Base-by-base conservation (phyloP, 2,113 vertebrate species). In the Agelaius tricolor region DNA sequence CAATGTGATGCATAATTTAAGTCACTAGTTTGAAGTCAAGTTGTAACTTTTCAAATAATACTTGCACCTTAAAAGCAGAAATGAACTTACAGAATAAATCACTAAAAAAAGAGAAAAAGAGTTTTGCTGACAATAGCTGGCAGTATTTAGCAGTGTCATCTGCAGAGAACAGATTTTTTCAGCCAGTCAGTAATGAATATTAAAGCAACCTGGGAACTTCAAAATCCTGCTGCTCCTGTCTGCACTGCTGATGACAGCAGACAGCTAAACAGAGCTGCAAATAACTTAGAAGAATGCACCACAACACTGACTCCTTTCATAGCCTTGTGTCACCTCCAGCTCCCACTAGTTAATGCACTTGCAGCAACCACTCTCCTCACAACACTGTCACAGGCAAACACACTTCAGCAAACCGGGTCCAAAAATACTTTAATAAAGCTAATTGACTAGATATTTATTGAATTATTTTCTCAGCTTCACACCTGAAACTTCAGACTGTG, bases 281-380 rank as follows among this genome's bases (percentile, higher is more conserved):
- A 67, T 81, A 87, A 72, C 80, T 93, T 6, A 63, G 57, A 83
- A 68, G 67, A 39, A 86, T 0, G 0, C 28, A 72, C 31, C 0
- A 0, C 93, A 92, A 88, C 83, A 68, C 73, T 94, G 93, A 65
- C 81, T 97, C 91, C 84, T 91, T 94, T 93, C 96, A 94, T 16
- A 87, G 91, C 57, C 44, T 20, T 0, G 0, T 0, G 1, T 65
- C 0, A 5, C 87, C 80, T 89, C 73, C 93, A 72, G 84, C 89
- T 84, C 54, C 80, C 43, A 14, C 89, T 84, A 63, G 52, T 55
- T 92, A 77, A 87, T 22, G 61, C 0, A 3, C 88, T 93, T 28
- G 77, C 17, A 80, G 82, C 83, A 89, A 41, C 68, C 55, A 80
- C 7, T 16, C 75, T 86, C 55, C 71, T 90, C 37, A 11, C 72